A percentile compares a stretch with the other conserved stretches of the same genome.
These are phyloP conservation scores for Onychostruthus taczanowskii DNA, from an alignment of 2,113 vertebrate species.

Conservation along the genomic window DNA sequence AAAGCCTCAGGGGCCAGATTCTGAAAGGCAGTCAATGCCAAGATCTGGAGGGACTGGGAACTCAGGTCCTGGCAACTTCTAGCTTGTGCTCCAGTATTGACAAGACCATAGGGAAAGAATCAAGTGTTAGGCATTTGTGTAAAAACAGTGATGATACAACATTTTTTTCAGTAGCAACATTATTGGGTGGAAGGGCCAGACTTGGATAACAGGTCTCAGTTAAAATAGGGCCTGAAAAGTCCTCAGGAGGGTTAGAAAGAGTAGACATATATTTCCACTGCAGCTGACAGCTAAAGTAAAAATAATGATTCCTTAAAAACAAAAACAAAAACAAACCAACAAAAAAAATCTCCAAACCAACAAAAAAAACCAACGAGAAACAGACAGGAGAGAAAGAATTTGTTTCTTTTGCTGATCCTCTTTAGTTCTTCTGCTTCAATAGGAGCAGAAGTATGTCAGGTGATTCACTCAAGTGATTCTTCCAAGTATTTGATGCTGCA, in stretches of 20 bases:
- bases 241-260: not conserved
- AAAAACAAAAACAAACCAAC: not conserved
- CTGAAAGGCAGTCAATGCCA: conserved; percentile 42
- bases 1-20: conserved; percentile 40
- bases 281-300: not conserved
- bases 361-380: not conserved
- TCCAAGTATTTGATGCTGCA: not conserved
- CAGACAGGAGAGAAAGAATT: not conserved
- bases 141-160: not conserved
- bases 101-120: not conserved
- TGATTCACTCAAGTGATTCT: not conserved
- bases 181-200: not conserved
- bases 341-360: not conserved
- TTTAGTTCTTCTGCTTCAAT: not conserved
- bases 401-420: not conserved
- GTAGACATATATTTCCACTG: not conserved
- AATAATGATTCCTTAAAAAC: not conserved
- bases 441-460: not conserved
- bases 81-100: not conserved
- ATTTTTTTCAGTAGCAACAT: not conserved
- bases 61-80: not conserved
- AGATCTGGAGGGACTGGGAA: not conserved
- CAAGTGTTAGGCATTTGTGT: not conserved
- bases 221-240: not conserved
- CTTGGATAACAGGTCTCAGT: not conserved